Evolutionary conservation across 2,113 vertebrate genomes (phyloP).

Genomic region (human (Homo sapiens)): GRCh38 chr16:6826501-6827000

Average conservation of each 20-base stretch:
- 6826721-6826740: constrained; percentile 67
- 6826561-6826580: rapidly evolving
- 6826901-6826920: constrained; percentile 80
- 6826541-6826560: rapidly evolving
- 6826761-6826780: constrained; percentile 77
- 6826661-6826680: background rate
- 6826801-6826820: constrained; percentile 83
- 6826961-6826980: constrained; percentile 77
- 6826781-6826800: constrained; percentile 74
- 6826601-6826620: background rate
- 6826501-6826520: background rate
- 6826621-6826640: too few relatives aligned
- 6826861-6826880: constrained; percentile 80
- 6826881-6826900: constrained; percentile 81
- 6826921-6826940: constrained; percentile 69
- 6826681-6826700: background rate
- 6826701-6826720: constrained; percentile 56
- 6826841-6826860: constrained; percentile 79
- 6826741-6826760: constrained; percentile 74
- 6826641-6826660: background rate
- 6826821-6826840: constrained; percentile 84
- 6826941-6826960: constrained; percentile 77
- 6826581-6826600: background rate
- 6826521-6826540: rapidly evolving
- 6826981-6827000: constrained; percentile 56